These are phyloP conservation scores for Bos taurus DNA, from an alignment of 2,113 vertebrate species.

Conservation along the genomic window ARS-UCD2.0 NC_037332.1:75448001-75448500, in stretches of 20 bases:
- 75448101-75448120: conserved; percentile 88
- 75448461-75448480: accelerated
- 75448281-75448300: conserved; percentile 69
- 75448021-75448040: conserved; percentile 93
- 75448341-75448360: conserved; percentile 91
- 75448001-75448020: conserved; percentile 90
- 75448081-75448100: conserved; percentile 84
- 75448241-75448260: conserved; percentile 87
- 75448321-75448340: conserved; percentile 84
- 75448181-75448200: conserved; percentile 97
- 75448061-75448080: conserved; percentile 91
- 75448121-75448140: conserved; percentile 89
- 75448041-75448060: conserved; percentile 85
- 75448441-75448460: conserved; percentile 73
- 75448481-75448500: neutral
- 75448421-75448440: conserved; percentile 91
- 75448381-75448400: conserved; percentile 89
- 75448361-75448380: conserved; percentile 81
- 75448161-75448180: conserved; percentile 91
- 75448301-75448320: conserved; percentile 82
- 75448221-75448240: conserved; percentile 93
- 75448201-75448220: conserved; percentile 88
- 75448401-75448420: conserved; percentile 88
- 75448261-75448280: conserved; percentile 78
- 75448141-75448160: conserved; percentile 93